These are phyloP conservation scores for Ophion slaviceki DNA, from an alignment of 2,888 invertebrate genomes.

Conservation along the genomic window DNA sequence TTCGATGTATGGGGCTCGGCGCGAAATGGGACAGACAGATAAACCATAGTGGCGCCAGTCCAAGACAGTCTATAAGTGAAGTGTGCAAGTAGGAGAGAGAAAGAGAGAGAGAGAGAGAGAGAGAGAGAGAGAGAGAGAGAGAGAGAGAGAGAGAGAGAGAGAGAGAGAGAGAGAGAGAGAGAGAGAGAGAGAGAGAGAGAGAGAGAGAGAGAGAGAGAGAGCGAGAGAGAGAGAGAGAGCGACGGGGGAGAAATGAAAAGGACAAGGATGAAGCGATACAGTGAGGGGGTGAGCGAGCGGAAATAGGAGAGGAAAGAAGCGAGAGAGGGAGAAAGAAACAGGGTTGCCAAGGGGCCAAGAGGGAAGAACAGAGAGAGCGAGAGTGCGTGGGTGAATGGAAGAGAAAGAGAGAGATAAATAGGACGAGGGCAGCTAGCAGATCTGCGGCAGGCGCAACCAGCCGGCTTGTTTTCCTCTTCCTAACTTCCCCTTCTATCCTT, in stretches of 20 bases:
- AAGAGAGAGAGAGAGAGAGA: background rate
- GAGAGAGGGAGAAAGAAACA: conserved; percentile 16
- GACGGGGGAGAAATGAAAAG: background rate
- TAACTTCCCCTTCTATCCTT: no score
- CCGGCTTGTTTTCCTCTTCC: conserved; percentile 2
- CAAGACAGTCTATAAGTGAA: conserved; percentile 50
- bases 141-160: no score
- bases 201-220: no score
- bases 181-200: background rate
- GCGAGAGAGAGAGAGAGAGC: background rate
- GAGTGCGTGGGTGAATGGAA: conserved; percentile 13
- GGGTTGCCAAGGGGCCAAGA: background rate
- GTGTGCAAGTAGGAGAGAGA: conserved; percentile 17
- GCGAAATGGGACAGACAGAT: conserved; percentile 58
- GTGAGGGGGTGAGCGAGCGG: no score
- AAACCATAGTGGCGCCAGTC: conserved; percentile 62
- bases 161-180: no score
- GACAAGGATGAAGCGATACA: no score
- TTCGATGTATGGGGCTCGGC: conserved; percentile 3
- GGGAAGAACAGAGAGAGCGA: background rate
- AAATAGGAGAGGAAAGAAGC: no score
- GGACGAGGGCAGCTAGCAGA: conserved; percentile 32
- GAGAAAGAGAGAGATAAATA: background rate
- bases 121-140: no score
- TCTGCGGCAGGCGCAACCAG: conserved; percentile 23